Base-by-base conservation (phyloP, 2,797 vertebrate species). In the Dicrostonyx torquatus region DNA sequence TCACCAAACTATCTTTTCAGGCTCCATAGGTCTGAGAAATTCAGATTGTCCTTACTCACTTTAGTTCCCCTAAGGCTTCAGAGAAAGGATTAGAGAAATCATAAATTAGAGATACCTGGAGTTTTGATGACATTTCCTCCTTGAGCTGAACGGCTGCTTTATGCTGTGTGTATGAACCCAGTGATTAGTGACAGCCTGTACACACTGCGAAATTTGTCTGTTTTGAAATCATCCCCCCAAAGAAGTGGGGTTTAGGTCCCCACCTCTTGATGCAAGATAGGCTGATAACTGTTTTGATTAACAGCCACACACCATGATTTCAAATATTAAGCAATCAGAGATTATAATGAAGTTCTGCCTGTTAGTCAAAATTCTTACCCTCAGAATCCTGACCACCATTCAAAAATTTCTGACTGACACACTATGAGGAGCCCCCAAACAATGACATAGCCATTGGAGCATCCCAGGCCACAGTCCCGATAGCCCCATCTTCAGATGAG, bases 101-200 rank as follows among this genome's bases (percentile, higher is more conserved):
- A 76, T 2, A 82, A 68, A 43, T 77, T 55, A 62, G 60, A 91
- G 53, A 73, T 55, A 93, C 72, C 90, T 89, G 66, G 87, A 60
- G 48, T 88, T 83, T 87, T 66, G 40, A 73, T 75, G 64, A 92
- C 82, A 94, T 14, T 78, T 60, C 80, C 53, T 88, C 75, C 60
- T 72, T 77, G n/a, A 64, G 6, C 50, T 82, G 70, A 90, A 53
- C 53, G 40, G 7, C 48, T 34, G 0, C 34, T 95, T 91, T 94
- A 43, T 90, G 20, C 22, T 37, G 8, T 64, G 3, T 55, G 20
- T 34, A n/a, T 0, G 10, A 53, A 14, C 8, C 5, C 37, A 60
- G 22, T 18, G 79, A 70, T 70, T 80, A 70, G 64, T 8, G 14
- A 18, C 53, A 40, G 6, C 13, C 34, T 48, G 4, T 58, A 5